Percentiles rank a stretch among this genome's conserved stretches.
These are phyloP conservation scores for Euschistus heros DNA, from an alignment of 1,140 invertebrate genomes.

Conservation along the genomic window DNA sequence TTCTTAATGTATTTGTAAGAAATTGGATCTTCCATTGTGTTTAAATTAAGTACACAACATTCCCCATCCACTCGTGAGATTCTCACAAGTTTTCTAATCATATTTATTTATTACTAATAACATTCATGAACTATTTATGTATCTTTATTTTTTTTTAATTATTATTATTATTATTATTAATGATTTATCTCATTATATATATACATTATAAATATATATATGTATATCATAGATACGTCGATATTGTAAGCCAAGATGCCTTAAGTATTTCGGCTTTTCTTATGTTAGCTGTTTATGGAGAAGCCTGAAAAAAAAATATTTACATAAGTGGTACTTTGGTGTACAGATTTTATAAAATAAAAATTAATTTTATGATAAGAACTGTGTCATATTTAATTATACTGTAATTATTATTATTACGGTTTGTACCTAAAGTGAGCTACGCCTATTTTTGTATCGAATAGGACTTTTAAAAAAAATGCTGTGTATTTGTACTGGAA, in stretches of 20 bases:
- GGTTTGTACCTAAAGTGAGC: not conserved
- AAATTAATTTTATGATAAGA: slow-evolving; percentile 12
- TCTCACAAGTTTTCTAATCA: slow-evolving; percentile 9
- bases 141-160: slow-evolving; percentile 8
- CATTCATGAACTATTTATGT: not conserved
- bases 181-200: slow-evolving; percentile 4
- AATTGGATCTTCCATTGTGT: slow-evolving; percentile 7
- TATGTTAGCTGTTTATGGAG: slow-evolving; percentile 22
- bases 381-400: slow-evolving; percentile 24
- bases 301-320: slow-evolving; percentile 8
- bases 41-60: slow-evolving; percentile 8
- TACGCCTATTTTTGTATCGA: not conserved
- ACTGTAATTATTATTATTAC: slow-evolving; percentile 17
- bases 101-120: slow-evolving; percentile 11
- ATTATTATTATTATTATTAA: slow-evolving; percentile 5
- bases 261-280: slow-evolving; percentile 21
- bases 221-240: not conserved
- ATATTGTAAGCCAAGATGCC: slow-evolving; percentile 22
- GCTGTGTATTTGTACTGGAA: not conserved
- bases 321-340: slow-evolving; percentile 16
- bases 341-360: slow-evolving; percentile 25
- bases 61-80: slow-evolving; percentile 10
- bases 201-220: slow-evolving; percentile 5
- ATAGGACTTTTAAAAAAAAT: not conserved
- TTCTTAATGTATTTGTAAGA: slow-evolving; percentile 2